phyloP scores from a whole-genome alignment of 2,888 invertebrate genomes.

The Plagodis pulveraria region DNA sequence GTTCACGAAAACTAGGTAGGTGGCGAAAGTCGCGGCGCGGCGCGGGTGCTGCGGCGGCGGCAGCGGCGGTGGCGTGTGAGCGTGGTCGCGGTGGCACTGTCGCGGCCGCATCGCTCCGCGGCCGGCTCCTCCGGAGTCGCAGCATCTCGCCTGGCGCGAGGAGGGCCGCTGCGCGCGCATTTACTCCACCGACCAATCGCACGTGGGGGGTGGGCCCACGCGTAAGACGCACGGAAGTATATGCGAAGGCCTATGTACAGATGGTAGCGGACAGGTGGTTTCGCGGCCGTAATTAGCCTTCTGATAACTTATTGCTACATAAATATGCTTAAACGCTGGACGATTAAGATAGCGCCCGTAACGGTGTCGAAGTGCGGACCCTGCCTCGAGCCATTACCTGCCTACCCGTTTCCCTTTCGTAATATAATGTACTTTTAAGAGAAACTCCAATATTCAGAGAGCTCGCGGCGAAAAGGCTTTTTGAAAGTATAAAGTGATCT shows the following conservation, averaged over 20 bases:
- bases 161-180: constrained; percentile 83
- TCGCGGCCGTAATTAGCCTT: constrained; percentile 82
- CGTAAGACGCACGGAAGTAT: constrained; percentile 84
- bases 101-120: constrained; percentile 71
- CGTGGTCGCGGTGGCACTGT: constrained; percentile 73
- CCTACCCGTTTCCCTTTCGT: constrained; percentile 55
- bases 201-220: constrained; percentile 76
- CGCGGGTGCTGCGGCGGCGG: constrained; percentile 12
- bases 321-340: constrained; percentile 76
- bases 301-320: constrained; percentile 82
- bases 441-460: constrained; percentile 52
- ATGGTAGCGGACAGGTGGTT: constrained; percentile 84
- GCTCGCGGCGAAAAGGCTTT: constrained; percentile 45
- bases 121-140: constrained; percentile 74
- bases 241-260: constrained; percentile 85
- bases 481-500: constrained; percentile 37
- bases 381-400: constrained; percentile 52
- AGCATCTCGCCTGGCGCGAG: constrained; percentile 70
- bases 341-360: constrained; percentile 75
- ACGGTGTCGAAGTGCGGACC: constrained; percentile 56
- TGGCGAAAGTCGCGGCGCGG: constrained; percentile 3
- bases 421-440: constrained; percentile 54
- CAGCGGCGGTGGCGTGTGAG: constrained; percentile 46
- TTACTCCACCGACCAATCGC: constrained; percentile 68
- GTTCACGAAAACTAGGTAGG: no score